Evolutionary conservation across 2,797 vertebrate species (phyloP), one percentile per base, ranked within the genome.

Genomic region (Echeneis naucrates): DNA sequence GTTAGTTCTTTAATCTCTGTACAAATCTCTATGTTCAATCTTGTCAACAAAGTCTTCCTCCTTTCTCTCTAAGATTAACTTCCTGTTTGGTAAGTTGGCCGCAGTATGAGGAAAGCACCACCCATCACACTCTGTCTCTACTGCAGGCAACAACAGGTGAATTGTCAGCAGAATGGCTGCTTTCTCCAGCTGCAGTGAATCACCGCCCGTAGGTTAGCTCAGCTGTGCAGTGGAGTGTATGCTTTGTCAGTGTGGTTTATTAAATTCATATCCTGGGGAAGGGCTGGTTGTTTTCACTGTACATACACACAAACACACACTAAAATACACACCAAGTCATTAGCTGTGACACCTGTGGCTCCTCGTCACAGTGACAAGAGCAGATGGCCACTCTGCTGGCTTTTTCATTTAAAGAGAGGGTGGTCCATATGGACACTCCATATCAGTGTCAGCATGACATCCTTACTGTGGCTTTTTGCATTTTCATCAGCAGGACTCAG

Each of bases 21-120:
- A 16, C 21, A 68, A 70, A 89, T 83, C 72, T 82, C 35, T 76
- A 45, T 67, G 40, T 71, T 42, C 11, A 8, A 86, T 85, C 65
- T 68, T 19, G 48, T 47, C 17, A 69, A 62, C 51, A 61, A 37
- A 45, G 21, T 78, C 88, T 89, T 89, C 89, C 88, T 85, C 59
- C 26, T 69, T 74, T 74, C 68, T 72, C 54, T 78, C 33, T 23
- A 62, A 73, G 14, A 14, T 30, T 45, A 44, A 78, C 88, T 92
- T 92, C 89, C 87, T 88, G 81, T 88, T 87, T 82, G 50, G 57
- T 11, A 1, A 71, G 53, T 83, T 78, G 35, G 60, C 26, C 0
- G 8, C 40, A 62, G 30, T 11, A 47, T 55, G 53, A 80, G 53
- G 62, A 76, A 83, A 82, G 57, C 44, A 19, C 48, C 60, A 30